Evolutionary conservation across 1,140 invertebrate species (phyloP).

Genomic region (Pinna nobilis): DNA sequence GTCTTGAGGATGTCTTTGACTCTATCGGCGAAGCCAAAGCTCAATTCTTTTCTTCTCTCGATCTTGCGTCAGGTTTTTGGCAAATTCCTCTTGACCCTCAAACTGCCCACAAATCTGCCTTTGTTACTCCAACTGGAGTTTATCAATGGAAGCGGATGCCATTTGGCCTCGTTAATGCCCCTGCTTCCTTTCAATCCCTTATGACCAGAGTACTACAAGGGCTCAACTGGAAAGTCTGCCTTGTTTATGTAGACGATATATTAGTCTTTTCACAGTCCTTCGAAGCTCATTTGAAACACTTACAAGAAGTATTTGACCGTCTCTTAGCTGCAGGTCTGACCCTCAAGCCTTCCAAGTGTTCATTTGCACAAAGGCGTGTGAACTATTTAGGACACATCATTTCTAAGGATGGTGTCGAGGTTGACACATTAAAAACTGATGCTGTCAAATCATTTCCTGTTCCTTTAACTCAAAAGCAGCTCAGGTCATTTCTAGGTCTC

Average conservation of each 20-base stretch:
- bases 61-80: slow-evolving; percentile 42
- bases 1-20: slow-evolving; percentile 37
- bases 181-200: slow-evolving; percentile 12
- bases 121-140: slow-evolving; percentile 43
- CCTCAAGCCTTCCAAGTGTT: slow-evolving; percentile 21
- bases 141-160: slow-evolving; percentile 35
- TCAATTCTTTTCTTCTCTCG: slow-evolving; percentile 17
- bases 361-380: slow-evolving; percentile 31
- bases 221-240: slow-evolving; percentile 18
- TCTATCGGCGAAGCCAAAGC: slow-evolving; percentile 29
- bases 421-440: slow-evolving; percentile 35
- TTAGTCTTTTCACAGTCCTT: too few relatives aligned
- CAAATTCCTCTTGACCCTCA: slow-evolving; percentile 39
- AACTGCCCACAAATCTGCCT: slow-evolving; percentile 39
- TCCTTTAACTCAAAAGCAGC: slow-evolving; percentile 65
- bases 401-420: slow-evolving; percentile 43
- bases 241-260: slow-evolving; percentile 37
- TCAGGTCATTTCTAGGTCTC: slow-evolving; percentile 75
- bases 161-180: slow-evolving; percentile 35
- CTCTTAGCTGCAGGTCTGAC: slow-evolving; percentile 32
- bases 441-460: slow-evolving; percentile 18
- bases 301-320: slow-evolving; percentile 37
- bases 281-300: slow-evolving; percentile 27
- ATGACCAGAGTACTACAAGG: slow-evolving; percentile 14
- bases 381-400: slow-evolving; percentile 48